Evolutionary conservation across 2,888 invertebrate genomes (phyloP).

Genomic region (Cryptocheilus praepositus): DNA sequence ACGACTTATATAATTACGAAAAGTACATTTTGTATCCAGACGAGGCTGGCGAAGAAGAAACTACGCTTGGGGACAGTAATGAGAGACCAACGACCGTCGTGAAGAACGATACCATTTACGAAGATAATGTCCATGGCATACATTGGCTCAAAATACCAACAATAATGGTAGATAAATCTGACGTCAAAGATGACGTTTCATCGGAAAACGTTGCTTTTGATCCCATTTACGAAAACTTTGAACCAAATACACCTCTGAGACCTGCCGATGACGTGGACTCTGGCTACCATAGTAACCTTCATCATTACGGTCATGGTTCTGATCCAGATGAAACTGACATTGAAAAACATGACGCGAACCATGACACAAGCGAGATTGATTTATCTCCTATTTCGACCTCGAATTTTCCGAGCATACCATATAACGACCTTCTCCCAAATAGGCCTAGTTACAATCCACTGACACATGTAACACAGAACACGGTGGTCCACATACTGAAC

Average conservation of each 20-base stretch:
- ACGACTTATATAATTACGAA: conserved; percentile 67
- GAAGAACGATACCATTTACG: conserved; percentile 17
- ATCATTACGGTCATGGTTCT: background rate
- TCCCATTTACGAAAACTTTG: conserved; percentile 51
- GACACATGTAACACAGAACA: conserved; percentile 67
- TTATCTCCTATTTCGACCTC: background rate
- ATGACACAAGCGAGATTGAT: background rate
- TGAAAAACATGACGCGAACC: background rate
- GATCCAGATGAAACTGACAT: background rate
- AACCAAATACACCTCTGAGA: conserved; percentile 46
- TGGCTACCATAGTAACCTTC: background rate
- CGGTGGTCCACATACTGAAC: conserved; percentile 67
- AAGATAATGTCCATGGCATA: conserved; percentile 50
- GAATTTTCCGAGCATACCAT: background rate
- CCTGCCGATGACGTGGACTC: background rate
- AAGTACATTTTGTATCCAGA: conserved; percentile 62
- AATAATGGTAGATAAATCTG: conserved; percentile 25
- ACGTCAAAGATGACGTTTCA: conserved; percentile 38
- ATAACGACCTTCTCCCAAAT: background rate
- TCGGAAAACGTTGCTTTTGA: conserved; percentile 45
- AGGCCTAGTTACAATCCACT: conserved; percentile 39
- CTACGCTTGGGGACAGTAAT: background rate
- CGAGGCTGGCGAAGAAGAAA: background rate
- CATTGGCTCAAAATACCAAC: conserved; percentile 67
- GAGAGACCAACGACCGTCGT: conserved; percentile 15